These are phyloP conservation scores for Channallabes apus DNA, from an alignment of 2,797 vertebrate genomes.

Conservation along the genomic window DNA sequence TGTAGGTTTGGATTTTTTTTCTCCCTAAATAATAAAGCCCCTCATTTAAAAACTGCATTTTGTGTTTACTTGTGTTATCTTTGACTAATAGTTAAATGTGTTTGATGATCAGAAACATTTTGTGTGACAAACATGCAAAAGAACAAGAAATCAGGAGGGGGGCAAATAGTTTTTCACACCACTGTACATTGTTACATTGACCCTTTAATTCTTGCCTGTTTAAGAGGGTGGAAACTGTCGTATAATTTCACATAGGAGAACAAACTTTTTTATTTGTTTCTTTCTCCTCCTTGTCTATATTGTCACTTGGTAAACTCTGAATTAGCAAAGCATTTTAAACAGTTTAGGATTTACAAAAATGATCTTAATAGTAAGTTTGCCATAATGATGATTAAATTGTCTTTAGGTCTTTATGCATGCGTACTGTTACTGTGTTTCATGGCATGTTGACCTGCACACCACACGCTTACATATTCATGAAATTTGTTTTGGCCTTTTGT, in stretches of 20 bases:
- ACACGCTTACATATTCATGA: slow-evolving; percentile 8
- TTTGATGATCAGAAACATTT: too few species aligned
- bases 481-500: neutral
- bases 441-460: neutral
- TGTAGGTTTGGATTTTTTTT: too few species aligned
- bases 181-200: neutral
- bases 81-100: too few species aligned
- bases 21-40: too few species aligned
- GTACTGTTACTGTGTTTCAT: neutral
- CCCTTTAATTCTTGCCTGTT: neutral
- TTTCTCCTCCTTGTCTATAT: neutral
- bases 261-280: neutral
- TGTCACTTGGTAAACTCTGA: neutral
- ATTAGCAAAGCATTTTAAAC: neutral
- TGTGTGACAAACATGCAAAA: too few species aligned
- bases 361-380: neutral
- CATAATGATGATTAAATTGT: neutral
- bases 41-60: too few species aligned
- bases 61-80: too few species aligned
- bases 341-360: neutral
- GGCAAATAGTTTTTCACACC: too few species aligned
- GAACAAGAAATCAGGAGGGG: too few species aligned
- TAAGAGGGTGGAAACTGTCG: neutral
- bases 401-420: neutral
- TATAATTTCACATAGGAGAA: neutral